Conservation (phyloP, 2,113 vertebrate genomes). For the Myocastor coypus region DNA sequence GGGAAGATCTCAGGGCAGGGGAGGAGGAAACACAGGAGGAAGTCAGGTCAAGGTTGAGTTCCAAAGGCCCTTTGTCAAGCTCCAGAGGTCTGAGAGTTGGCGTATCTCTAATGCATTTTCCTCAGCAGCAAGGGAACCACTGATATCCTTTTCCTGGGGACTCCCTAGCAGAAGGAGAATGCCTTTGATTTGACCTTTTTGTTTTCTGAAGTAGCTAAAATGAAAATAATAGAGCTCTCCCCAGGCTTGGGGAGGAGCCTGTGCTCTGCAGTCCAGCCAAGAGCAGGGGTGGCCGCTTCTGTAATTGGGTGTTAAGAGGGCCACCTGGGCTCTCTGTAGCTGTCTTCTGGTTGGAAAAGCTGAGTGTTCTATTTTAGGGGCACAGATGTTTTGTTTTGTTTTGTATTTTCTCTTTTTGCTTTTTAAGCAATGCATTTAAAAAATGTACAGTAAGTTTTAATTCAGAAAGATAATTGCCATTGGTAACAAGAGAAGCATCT, state of each 20-base stretch:
- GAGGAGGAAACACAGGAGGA: not conserved
- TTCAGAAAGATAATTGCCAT: not conserved
- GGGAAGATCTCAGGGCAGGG: not conserved
- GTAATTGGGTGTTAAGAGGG: not conserved
- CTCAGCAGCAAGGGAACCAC: not conserved
- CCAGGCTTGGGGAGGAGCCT: not conserved
- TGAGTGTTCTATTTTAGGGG: not conserved
- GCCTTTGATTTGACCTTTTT: slow-evolving; percentile 63
- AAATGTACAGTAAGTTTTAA: not conserved
- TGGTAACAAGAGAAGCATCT: not conserved
- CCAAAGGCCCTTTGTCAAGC: not conserved
- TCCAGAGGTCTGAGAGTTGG: not conserved
- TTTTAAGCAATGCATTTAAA: slow-evolving; percentile 19
- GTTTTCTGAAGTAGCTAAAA: slow-evolving; percentile 38
- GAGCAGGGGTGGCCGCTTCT: not conserved
- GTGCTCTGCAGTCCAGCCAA: not conserved
- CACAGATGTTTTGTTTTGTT: slow-evolving; percentile 16
- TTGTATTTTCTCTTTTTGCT: not conserved
- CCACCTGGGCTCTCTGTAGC: not conserved
- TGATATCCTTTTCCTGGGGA: not conserved
- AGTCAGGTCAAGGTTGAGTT: not conserved
- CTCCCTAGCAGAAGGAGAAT: slow-evolving; percentile 8
- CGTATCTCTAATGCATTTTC: not conserved
- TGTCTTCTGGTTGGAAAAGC: not conserved
- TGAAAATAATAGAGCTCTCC: not conserved